These are phyloP conservation scores for Lithophane socia DNA, from an alignment of 2,888 invertebrate genomes.

Conservation along the genomic window DNA sequence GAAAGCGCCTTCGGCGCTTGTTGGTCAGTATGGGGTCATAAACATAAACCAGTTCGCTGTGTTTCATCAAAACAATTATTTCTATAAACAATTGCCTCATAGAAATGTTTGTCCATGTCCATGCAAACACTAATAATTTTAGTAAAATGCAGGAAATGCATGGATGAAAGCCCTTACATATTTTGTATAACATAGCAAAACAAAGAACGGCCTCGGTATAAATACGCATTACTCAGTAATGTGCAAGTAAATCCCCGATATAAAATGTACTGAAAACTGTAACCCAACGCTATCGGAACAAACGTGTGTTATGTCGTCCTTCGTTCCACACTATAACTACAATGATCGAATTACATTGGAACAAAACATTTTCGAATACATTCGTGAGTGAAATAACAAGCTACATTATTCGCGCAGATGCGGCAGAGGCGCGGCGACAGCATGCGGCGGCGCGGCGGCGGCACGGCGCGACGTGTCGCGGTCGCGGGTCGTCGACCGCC, in stretches of 20 bases:
- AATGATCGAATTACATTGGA: slow-evolving; percentile 55
- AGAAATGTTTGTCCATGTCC: neutral
- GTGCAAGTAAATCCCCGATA: slow-evolving; percentile 19
- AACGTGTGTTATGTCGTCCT: slow-evolving; percentile 43
- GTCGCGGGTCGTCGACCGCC: slow-evolving; percentile 60
- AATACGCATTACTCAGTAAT: slow-evolving; percentile 24
- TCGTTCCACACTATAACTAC: slow-evolving; percentile 31
- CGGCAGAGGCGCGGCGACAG: slow-evolving; percentile 41
- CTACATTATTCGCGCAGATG: slow-evolving; percentile 63
- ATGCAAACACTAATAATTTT: slow-evolving; percentile 1
- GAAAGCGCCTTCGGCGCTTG: neutral
- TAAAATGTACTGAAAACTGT: slow-evolving; percentile 16
- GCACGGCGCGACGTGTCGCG: slow-evolving; percentile 49
- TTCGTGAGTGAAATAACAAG: slow-evolving; percentile 63
- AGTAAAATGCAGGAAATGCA: slow-evolving; percentile 14
- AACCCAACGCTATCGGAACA: slow-evolving; percentile 49
- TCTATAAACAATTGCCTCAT: neutral
- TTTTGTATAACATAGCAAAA: slow-evolving; percentile 12
- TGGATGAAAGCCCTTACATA: slow-evolving; percentile 8
- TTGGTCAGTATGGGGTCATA: neutral
- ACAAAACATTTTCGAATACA: slow-evolving; percentile 49
- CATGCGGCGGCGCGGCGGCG: slow-evolving; percentile 57
- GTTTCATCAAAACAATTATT: neutral
- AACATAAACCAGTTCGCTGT: neutral
- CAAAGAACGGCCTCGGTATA: slow-evolving; percentile 7